A percentile compares a stretch with the other conserved stretches of the same genome.
These are phyloP conservation scores for Nymphicus hollandicus DNA, from an alignment of 2,113 vertebrate species.

Conservation along the genomic window DNA sequence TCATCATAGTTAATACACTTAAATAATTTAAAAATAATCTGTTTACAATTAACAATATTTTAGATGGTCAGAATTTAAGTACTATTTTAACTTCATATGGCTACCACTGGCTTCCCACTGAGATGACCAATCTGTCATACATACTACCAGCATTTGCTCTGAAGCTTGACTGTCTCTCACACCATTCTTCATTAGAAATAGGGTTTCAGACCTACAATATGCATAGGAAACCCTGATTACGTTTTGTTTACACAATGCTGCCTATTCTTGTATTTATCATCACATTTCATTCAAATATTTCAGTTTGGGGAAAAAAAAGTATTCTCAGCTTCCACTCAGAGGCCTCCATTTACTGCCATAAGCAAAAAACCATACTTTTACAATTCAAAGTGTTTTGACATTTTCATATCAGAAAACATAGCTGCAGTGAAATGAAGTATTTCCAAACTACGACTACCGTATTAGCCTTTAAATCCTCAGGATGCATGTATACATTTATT, in stretches of 20 bases:
- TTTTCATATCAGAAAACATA: not conserved
- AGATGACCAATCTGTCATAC: not conserved
- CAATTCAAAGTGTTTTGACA: not conserved
- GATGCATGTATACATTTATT: not conserved
- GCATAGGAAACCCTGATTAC: not conserved
- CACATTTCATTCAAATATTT: not conserved
- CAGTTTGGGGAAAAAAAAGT: not conserved
- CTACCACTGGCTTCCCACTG: not conserved
- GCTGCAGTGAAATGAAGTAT: not conserved
- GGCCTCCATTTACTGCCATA: not conserved
- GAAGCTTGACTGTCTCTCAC: not conserved
- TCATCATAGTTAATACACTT: not conserved
- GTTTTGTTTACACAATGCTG: not conserved
- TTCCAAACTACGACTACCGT: not conserved
- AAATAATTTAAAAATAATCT: not conserved
- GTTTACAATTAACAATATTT: not conserved
- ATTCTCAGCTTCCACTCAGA: not conserved
- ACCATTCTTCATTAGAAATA: not conserved
- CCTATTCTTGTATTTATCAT: not conserved
- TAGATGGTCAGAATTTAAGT: not conserved
- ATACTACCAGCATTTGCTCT: not conserved
- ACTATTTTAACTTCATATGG: not conserved
- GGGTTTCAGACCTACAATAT: not conserved
- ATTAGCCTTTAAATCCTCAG: not conserved
- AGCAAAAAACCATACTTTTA: not conserved